Evolutionary conservation across 2,888 invertebrate species (phyloP).

Genomic region (Dasysyrphus albostriatus): DNA sequence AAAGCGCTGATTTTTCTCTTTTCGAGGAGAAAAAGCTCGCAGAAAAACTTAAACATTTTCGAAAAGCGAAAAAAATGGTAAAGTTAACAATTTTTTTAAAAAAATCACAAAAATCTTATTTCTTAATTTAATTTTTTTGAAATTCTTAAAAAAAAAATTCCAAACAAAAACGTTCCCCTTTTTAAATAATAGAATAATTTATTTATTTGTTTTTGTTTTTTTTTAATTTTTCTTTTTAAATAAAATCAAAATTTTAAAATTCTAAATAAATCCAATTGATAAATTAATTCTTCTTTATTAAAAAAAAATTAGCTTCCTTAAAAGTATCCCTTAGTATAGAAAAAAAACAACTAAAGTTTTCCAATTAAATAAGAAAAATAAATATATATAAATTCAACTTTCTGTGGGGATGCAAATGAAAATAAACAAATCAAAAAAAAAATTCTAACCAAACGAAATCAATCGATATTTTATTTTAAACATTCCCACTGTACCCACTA

Average conservation of each 20-base stretch:
- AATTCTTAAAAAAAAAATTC: slow-evolving; percentile 45
- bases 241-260: slow-evolving; percentile 37
- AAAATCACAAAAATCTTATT: slow-evolving; percentile 65
- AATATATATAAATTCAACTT: slow-evolving; percentile 77
- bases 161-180: slow-evolving; percentile 19
- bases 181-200: slow-evolving; percentile 53
- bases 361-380: slow-evolving; percentile 70
- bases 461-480: slow-evolving; percentile 80
- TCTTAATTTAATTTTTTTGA: slow-evolving; percentile 46
- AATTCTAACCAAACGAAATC: slow-evolving; percentile 68
- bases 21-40: slow-evolving; percentile 74
- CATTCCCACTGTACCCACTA: slow-evolving; percentile 34
- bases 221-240: slow-evolving; percentile 17
- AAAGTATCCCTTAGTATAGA: slow-evolving; percentile 72
- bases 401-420: slow-evolving; percentile 80
- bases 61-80: slow-evolving; percentile 76
- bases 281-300: slow-evolving; percentile 40
- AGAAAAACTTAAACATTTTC: slow-evolving; percentile 73
- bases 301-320: slow-evolving; percentile 64
- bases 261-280: slow-evolving; percentile 46
- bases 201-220: slow-evolving; percentile 43
- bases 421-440: slow-evolving; percentile 47
- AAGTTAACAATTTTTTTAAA: slow-evolving; percentile 74
- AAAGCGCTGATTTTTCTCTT: slow-evolving; percentile 71
- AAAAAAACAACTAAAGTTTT: slow-evolving; percentile 60